Evolutionary conservation across 2,797 vertebrate genomes (phyloP).

Genomic region (Ataeniobius toweri): DNA sequence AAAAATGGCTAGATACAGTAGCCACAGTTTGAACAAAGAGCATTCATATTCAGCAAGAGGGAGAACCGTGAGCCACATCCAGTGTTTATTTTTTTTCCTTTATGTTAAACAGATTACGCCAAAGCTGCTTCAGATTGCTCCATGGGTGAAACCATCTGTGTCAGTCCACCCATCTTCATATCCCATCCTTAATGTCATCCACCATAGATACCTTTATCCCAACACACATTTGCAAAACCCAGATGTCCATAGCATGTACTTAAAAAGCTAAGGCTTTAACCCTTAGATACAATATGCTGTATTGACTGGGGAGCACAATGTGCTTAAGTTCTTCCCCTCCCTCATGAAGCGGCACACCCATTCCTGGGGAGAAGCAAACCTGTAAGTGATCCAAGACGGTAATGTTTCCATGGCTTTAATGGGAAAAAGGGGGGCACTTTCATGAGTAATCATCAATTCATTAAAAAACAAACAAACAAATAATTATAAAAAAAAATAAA

Average conservation of each 20-base stretch:
- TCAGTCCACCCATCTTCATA: constrained; percentile 70
- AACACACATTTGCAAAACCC: constrained; percentile 59
- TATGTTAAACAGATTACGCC: constrained; percentile 79
- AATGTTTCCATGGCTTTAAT: constrained; percentile 61
- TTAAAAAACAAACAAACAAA: constrained; percentile 1
- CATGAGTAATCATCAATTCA: constrained; percentile 38
- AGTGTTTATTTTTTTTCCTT: constrained; percentile 58
- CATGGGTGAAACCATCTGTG: constrained; percentile 79
- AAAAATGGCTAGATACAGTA: constrained; percentile 73
- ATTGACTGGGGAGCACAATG: constrained; percentile 51
- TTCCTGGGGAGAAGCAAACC: constrained; percentile 51
- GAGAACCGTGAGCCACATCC: constrained; percentile 71
- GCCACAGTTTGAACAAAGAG: constrained; percentile 81
- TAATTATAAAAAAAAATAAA: neutral
- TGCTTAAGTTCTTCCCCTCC: constrained; percentile 48
- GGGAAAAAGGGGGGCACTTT: constrained; percentile 22
- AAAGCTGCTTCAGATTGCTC: constrained; percentile 76
- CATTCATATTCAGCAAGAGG: constrained; percentile 80
- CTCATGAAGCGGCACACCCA: constrained; percentile 40
- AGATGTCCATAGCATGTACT: constrained; percentile 71
- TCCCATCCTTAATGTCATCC: constrained; percentile 74
- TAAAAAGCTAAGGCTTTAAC: constrained; percentile 63
- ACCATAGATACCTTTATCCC: constrained; percentile 72
- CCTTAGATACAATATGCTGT: constrained; percentile 58
- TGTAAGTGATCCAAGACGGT: constrained; percentile 55